Evolutionary conservation across 2,888 invertebrate species (phyloP).

Genomic region (Acrobasis repandana): DNA sequence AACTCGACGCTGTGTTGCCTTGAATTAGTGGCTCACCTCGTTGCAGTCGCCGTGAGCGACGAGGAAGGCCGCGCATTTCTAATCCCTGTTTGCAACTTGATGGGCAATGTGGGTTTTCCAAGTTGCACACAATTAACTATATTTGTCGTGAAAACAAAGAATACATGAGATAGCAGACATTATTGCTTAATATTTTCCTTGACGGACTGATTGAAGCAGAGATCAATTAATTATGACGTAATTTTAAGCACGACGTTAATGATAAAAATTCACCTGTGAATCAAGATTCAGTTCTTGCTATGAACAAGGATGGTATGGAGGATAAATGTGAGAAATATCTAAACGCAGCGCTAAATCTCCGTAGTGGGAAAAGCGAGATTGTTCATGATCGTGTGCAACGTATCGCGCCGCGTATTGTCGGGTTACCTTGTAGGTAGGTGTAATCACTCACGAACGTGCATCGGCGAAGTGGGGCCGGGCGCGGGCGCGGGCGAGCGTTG

Average conservation of each 20-base stretch:
- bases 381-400: slow-evolving; percentile 42
- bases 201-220: neutral
- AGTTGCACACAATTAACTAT: slow-evolving; percentile 1
- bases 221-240: too few species aligned
- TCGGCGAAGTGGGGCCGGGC: slow-evolving; percentile 61
- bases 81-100: slow-evolving; percentile 51
- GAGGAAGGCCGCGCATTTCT: slow-evolving; percentile 75
- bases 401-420: slow-evolving; percentile 49
- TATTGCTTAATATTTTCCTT: neutral
- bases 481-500: slow-evolving; percentile 64
- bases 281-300: neutral
- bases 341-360: neutral
- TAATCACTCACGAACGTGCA: slow-evolving; percentile 65
- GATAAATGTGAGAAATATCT: neutral
- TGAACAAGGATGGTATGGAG: neutral
- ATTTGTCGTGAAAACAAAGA: neutral
- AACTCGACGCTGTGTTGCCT: slow-evolving; percentile 66
- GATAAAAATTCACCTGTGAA: neutral
- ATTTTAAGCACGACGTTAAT: neutral
- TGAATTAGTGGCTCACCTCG: slow-evolving; percentile 74
- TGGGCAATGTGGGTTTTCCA: slow-evolving; percentile 21
- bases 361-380: slow-evolving; percentile 12
- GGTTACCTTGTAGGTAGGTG: slow-evolving; percentile 62
- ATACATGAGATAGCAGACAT: neutral
- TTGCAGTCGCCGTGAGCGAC: slow-evolving; percentile 44